Base-by-base conservation (phyloP, 2,888 invertebrate genomes). In the Standfussiana lucernea region DNA sequence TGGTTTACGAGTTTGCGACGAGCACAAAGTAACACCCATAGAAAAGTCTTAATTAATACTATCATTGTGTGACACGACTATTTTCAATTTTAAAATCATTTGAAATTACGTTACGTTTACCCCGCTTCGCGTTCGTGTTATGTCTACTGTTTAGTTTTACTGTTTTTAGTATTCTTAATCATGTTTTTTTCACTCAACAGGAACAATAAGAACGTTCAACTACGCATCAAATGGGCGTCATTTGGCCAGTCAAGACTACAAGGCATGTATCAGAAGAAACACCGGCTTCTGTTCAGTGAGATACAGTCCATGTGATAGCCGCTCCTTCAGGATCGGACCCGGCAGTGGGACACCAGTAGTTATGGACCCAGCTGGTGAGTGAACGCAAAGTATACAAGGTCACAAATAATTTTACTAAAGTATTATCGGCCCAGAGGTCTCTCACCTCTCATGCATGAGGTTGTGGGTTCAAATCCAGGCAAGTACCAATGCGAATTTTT, bases 181-280 rank as follows among this genome's bases (percentile, higher is more conserved):
- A 65, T 18, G 24, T 64, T 10, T 50, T 24, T 53, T 18, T 5
- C 21, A 15, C 10, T 32, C 4, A n/a, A 35, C 89, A 96, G 98
- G 98, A 8, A 95, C 97, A 18, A 97, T 98, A 81, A 97, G 97
- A 94, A 98, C 98, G 0, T 98, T 98, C 93, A 98, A 98, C 94
- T 98, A 98, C 91, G 98, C 98, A 0, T 97, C 98, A 42, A 98
- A 98, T 90, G 98, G 98, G 0, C 97, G 98, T 0, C 98, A 98
- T 91, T 95, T 98, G 42, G 98, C 98, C 0, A 97, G 97, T 83
- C 98, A 98, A 90, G 97, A 98, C 88, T 98, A 99, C 94, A 97
- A 97, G 71, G 97, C 98, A 13, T 99, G 98, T 91, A 97, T 98
- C 83, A 95, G 98, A 7, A 97, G 98, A 87, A 98, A 97, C 89